A percentile compares a stretch with the other conserved stretches of the same genome.
Evolutionary conservation across 2,113 vertebrate species (phyloP).

Genomic region (Indri indri): DNA sequence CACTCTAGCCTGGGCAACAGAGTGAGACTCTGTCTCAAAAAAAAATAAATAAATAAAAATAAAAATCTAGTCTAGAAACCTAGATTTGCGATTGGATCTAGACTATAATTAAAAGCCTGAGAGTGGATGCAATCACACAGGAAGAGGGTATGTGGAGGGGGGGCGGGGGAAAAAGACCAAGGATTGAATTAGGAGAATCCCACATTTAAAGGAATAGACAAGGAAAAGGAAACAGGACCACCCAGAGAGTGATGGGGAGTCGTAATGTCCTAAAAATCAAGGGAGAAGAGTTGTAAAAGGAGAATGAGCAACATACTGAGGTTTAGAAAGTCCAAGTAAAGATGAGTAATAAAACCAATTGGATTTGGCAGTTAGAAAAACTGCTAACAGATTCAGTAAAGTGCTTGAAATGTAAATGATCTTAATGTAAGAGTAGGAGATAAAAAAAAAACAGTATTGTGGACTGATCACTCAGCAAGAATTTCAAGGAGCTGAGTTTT

Average conservation of each 20-base stretch:
- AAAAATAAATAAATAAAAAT: no score
- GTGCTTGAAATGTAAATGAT: neutral
- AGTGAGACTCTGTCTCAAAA: no score
- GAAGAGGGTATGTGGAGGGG: neutral
- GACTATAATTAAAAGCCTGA: neutral
- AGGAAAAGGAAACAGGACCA: neutral
- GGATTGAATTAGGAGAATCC: neutral
- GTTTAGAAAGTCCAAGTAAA: neutral
- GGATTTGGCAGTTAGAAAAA: neutral
- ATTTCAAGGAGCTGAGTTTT: neutral
- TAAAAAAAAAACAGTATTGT: neutral
- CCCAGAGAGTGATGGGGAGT: neutral
- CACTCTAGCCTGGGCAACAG: no score
- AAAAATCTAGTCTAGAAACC: neutral
- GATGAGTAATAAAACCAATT: neutral
- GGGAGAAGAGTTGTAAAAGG: neutral
- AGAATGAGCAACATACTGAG: neutral
- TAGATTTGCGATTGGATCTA: neutral
- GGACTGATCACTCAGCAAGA: neutral
- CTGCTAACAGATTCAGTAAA: neutral
- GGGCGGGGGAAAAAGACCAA: neutral
- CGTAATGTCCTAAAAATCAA: neutral
- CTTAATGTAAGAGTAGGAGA: neutral
- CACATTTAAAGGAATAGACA: neutral
- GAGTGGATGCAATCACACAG: neutral